Evolutionary conservation across 1,140 invertebrate genomes (phyloP).

Genomic region (Halictus rubicundus): DNA sequence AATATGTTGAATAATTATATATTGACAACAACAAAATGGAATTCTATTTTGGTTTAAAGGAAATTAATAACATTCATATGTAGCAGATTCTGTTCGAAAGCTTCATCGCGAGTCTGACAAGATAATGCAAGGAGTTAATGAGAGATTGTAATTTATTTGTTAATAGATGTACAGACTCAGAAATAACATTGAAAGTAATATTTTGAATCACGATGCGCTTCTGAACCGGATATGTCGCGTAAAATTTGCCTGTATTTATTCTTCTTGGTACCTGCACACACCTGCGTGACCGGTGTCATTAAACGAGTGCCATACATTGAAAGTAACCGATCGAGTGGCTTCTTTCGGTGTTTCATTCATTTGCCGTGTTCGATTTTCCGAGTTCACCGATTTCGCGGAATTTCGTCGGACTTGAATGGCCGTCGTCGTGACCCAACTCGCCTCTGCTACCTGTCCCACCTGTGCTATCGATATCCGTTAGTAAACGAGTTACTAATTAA

Average conservation of each 20-base stretch:
- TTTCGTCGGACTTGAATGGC: conserved; percentile 61
- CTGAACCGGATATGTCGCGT: background rate
- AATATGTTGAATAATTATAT: too few relatives aligned
- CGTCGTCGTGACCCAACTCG: conserved; percentile 57
- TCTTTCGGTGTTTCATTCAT: conserved; percentile 20
- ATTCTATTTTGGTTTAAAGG: too few relatives aligned
- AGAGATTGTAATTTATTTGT: too few relatives aligned
- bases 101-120: too few relatives aligned
- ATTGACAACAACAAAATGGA: too few relatives aligned
- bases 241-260: background rate
- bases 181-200: too few relatives aligned
- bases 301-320: conserved; percentile 2
- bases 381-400: conserved; percentile 59
- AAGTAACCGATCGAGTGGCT: background rate
- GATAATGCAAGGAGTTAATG: too few relatives aligned
- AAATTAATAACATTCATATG: too few relatives aligned
- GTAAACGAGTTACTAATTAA: background rate
- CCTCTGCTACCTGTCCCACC: conserved; percentile 50
- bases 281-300: conserved; percentile 5
- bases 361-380: conserved; percentile 45
- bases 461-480: conserved; percentile 16
- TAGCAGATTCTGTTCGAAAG: too few relatives aligned
- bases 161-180: too few relatives aligned
- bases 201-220: background rate
- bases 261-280: background rate